Percentiles rank a stretch among this genome's conserved stretches.
phyloP scores from a whole-genome alignment of 2,113 vertebrate genomes.

The Misgurnus anguillicaudatus region DNA sequence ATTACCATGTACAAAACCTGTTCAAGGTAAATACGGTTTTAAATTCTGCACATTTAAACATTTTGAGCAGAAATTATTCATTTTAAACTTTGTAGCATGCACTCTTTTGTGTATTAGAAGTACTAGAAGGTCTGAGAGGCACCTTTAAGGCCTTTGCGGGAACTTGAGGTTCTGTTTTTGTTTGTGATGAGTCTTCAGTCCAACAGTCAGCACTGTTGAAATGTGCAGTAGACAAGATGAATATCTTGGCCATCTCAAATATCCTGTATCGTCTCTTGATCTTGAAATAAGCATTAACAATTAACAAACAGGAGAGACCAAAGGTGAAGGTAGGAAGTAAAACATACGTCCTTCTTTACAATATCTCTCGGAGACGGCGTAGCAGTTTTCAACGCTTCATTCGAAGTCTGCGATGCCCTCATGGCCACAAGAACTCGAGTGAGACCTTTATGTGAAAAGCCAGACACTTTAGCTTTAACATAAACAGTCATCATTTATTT shows the following conservation, averaged over 20 bases:
- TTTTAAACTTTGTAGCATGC: too few species aligned
- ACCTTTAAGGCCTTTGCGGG: not conserved
- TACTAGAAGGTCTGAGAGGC: not conserved
- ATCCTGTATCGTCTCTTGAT: constrained; percentile 50
- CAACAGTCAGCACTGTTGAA: constrained; percentile 40
- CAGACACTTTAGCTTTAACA: constrained; percentile 71
- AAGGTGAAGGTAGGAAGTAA: constrained; percentile 50
- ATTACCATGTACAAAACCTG: too few species aligned
- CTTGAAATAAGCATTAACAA: constrained; percentile 57
- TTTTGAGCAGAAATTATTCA: too few species aligned
- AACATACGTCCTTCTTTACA: constrained; percentile 43
- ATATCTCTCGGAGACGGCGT: constrained; percentile 11
- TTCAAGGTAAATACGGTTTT: too few species aligned
- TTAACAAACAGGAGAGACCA: constrained; percentile 45
- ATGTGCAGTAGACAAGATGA: constrained; percentile 46
- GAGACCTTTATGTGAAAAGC: constrained; percentile 75
- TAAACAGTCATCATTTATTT: constrained; percentile 84
- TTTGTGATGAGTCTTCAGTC: constrained; percentile 27
- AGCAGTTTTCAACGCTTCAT: not conserved
- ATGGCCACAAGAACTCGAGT: constrained; percentile 71
- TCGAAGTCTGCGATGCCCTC: constrained; percentile 59
- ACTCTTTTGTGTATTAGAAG: too few species aligned
- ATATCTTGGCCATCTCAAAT: constrained; percentile 52
- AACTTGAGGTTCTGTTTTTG: not conserved
- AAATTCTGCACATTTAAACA: too few species aligned